These are phyloP conservation scores for Apis dorsata DNA, from an alignment of 1,140 invertebrate genomes.

Conservation along the genomic window DNA sequence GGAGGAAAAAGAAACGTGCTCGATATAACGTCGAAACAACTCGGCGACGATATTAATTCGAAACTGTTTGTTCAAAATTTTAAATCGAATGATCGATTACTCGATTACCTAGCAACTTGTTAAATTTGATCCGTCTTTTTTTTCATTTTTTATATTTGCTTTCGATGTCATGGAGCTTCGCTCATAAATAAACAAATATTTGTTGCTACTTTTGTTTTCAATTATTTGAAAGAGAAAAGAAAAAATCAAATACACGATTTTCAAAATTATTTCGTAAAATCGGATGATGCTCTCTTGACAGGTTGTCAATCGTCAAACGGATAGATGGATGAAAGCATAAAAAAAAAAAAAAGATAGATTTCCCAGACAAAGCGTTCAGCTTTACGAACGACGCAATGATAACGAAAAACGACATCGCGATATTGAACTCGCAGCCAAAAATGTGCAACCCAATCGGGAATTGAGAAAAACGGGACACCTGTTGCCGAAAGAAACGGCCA, in stretches of 20 bases:
- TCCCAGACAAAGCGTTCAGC: background rate
- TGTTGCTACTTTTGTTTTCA: too few species aligned
- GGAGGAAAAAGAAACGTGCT: too few species aligned
- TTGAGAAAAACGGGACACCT: slow-evolving; percentile 53
- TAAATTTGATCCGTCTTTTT: too few species aligned
- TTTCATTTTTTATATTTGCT: too few species aligned
- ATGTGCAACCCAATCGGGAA: background rate
- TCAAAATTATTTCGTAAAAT: background rate
- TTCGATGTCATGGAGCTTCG: too few species aligned
- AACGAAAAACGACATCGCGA: background rate
- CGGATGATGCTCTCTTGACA: background rate
- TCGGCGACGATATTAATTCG: too few species aligned
- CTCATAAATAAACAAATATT: too few species aligned
- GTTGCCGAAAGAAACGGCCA: slow-evolving; percentile 54
- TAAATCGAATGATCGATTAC: too few species aligned
- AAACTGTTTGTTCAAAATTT: too few species aligned
- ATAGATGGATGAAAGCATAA: background rate
- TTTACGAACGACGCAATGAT: background rate
- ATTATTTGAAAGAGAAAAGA: too few species aligned
- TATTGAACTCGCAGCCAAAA: background rate
- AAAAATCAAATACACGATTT: background rate
- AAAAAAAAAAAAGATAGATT: background rate
- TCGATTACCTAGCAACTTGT: too few species aligned
- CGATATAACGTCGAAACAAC: too few species aligned
- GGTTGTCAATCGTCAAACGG: background rate